These are phyloP conservation scores for Geophilus truncorum DNA, from an alignment of 2,888 invertebrate genomes.

Conservation along the genomic window DNA sequence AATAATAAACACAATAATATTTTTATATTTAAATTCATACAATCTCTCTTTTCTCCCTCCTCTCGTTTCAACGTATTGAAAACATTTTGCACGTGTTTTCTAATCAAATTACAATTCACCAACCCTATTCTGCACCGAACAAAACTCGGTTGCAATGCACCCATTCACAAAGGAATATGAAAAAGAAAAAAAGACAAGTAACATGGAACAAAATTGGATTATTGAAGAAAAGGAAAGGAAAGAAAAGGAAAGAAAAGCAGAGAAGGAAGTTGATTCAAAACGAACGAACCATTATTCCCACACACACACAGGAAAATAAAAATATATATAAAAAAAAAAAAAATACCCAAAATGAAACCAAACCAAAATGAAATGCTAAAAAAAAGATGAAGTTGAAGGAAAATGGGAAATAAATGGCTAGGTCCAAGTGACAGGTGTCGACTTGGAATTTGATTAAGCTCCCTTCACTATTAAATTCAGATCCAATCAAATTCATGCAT, in stretches of 20 bases:
- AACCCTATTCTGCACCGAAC: not conserved
- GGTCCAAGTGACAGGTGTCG: slow-evolving; percentile 27
- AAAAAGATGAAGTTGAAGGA: not conserved
- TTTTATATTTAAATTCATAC: not conserved
- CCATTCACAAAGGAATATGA: not conserved
- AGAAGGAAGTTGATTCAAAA: not conserved
- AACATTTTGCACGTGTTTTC: not conserved
- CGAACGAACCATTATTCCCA: not conserved
- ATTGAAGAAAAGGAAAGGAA: not conserved
- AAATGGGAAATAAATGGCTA: not conserved
- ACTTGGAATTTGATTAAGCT: slow-evolving; percentile 27
- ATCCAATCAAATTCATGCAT: slow-evolving; percentile 22
- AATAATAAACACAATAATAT: not conserved
- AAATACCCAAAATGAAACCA: not conserved
- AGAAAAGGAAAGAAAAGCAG: not conserved
- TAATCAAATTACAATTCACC: slow-evolving; percentile 19
- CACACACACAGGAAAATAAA: not conserved
- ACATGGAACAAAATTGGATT: not conserved
- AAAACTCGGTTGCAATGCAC: not conserved
- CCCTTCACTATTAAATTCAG: slow-evolving; percentile 22
- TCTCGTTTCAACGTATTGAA: not conserved
- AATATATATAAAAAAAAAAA: too few species aligned
- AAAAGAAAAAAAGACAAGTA: too few species aligned
- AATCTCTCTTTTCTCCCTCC: not conserved
- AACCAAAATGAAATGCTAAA: not conserved